Base-by-base conservation (phyloP, 2,797 vertebrate genomes). In the Poecile montanus region DNA sequence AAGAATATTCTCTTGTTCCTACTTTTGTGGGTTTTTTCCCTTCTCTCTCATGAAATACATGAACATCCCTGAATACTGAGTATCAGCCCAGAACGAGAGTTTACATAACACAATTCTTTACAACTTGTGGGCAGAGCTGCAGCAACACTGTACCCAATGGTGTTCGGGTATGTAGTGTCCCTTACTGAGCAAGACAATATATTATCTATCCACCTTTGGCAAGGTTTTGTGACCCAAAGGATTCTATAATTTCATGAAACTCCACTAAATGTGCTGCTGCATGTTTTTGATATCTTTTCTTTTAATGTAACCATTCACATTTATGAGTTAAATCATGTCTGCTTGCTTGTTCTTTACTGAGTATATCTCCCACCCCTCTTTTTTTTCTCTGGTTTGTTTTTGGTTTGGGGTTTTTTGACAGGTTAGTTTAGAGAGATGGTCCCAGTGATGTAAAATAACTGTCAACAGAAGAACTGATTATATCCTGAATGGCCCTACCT, bases 381-480 rank as follows among this genome's bases (percentile, higher is more conserved):
- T 16, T 6, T 40, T 19, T 10, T 32, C 27, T 40, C 21, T 57
- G 1, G 3, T 57, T 18, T 57, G 10, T 3, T 66, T 66, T 66
- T 21, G 4, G 6, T 7, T 26, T 36, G 3, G 9, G 16, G 2
- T 7, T 19, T 29, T 6, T 50, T 61, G 3, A 16, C 9, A 34
- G 2, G 7, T 42, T 7, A 19, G 2, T 40, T 73, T 76, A 40
- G 10, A 87, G 18, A 54, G 2, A 22, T 9, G 25, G 44, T 75
- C 12, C 10, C 10, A 51, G 10, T 38, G 11, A 12, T 20, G 6
- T 32, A 60, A 71, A 80, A 71, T 40, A 4, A 17, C 57, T 53
- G 27, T 48, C 10, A 72, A 10, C 4, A 47, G 51, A 65, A 68
- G 27, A 84, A 34, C 6, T 74, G 21, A 1, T 27, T 61, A 61